These are phyloP conservation scores for Vidua chalybeata DNA, from an alignment of 2,113 vertebrate genomes.

Conservation along the genomic window DNA sequence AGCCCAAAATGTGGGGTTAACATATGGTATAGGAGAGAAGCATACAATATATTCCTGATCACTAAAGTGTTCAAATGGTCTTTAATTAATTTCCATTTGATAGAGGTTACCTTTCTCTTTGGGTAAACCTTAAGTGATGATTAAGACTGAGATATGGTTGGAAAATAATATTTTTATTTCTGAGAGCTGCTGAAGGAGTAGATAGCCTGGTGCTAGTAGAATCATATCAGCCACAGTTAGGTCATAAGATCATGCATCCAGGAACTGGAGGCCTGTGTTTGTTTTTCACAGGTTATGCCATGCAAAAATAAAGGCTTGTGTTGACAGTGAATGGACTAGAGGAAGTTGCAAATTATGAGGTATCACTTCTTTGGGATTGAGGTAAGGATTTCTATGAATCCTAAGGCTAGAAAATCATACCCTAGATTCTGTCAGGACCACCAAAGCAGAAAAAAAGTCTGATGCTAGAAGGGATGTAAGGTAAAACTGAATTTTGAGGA, in stretches of 20 bases:
- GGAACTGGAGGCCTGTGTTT: not conserved
- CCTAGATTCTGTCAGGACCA: not conserved
- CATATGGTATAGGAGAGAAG: not conserved
- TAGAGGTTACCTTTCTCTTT: not conserved
- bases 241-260: not conserved
- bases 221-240: not conserved
- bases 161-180: slow-evolving; percentile 1
- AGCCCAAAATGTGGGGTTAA: not conserved
- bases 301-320: not conserved
- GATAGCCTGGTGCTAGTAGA: not conserved
- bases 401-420: not conserved
- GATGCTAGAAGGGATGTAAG: not conserved
- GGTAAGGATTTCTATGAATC: not conserved
- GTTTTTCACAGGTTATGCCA: not conserved
- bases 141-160: not conserved
- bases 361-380: not conserved
- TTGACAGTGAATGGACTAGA: not conserved
- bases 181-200: not conserved
- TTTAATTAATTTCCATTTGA: not conserved
- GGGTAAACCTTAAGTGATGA: not conserved
- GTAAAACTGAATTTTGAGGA: not conserved
- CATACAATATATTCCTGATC: not conserved
- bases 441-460: not conserved
- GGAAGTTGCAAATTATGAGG: not conserved
- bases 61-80: not conserved